Conservation (phyloP, 2,888 invertebrate genomes). For the Ganaspis brasiliensis region DNA sequence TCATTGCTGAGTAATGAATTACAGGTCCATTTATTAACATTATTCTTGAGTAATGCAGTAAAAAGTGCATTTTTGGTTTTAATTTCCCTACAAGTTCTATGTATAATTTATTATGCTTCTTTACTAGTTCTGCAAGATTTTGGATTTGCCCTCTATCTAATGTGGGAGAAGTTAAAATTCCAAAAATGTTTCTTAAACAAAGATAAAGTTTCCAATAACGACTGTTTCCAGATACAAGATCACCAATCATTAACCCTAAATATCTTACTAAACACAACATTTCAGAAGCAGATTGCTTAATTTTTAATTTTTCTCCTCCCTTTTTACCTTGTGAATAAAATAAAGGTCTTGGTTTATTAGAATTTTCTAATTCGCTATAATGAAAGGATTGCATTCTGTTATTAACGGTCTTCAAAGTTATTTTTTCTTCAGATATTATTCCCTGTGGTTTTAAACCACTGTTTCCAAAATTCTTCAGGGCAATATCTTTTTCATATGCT, state of each 20-base stretch:
- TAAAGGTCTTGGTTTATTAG: slow-evolving; percentile 52
- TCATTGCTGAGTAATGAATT: slow-evolving; percentile 51
- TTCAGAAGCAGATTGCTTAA: slow-evolving; percentile 49
- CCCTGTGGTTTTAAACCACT: slow-evolving; percentile 54
- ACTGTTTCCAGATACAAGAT: slow-evolving; percentile 47
- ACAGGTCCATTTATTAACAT: slow-evolving; percentile 46
- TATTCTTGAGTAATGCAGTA: slow-evolving; percentile 47
- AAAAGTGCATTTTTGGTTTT: slow-evolving; percentile 52
- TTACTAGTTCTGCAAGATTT: slow-evolving; percentile 18
- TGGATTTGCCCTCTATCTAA: slow-evolving; percentile 46
- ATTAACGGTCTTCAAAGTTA: slow-evolving; percentile 51
- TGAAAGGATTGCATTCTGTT: slow-evolving; percentile 51
- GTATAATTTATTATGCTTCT: slow-evolving; percentile 38
- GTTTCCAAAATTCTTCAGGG: slow-evolving; percentile 46
- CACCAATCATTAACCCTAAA: slow-evolving; percentile 47
- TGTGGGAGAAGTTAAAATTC: slow-evolving; percentile 44
- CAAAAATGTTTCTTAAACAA: slow-evolving; percentile 45
- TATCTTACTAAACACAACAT: slow-evolving; percentile 48
- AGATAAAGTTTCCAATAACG: slow-evolving; percentile 48
- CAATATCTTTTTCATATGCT: slow-evolving; percentile 53
- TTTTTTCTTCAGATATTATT: slow-evolving; percentile 46
- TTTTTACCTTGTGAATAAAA: slow-evolving; percentile 50
- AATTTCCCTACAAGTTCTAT: slow-evolving; percentile 46
- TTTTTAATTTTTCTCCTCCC: slow-evolving; percentile 50
- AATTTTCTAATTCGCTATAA: slow-evolving; percentile 46